These are phyloP conservation scores for Spicauda simplicius DNA, from an alignment of 2,888 invertebrate genomes.

Conservation along the genomic window DNA sequence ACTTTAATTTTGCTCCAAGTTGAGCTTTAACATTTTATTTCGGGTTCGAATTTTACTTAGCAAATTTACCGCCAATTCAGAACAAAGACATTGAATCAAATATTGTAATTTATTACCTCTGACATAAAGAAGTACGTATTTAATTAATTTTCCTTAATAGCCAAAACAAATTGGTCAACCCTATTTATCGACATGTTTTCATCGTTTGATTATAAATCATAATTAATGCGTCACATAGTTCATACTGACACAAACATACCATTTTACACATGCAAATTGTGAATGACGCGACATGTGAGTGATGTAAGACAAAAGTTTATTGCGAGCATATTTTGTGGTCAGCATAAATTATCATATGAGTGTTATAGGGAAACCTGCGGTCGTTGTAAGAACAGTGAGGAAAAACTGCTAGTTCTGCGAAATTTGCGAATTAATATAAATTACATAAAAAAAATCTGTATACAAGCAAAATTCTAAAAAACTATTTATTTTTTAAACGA, in stretches of 20 bases:
- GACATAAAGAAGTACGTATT: too few relatives aligned
- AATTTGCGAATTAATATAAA: neutral
- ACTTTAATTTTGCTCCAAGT: too few relatives aligned
- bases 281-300: conserved; percentile 11
- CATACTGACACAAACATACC: neutral
- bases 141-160: too few relatives aligned
- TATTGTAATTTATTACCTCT: too few relatives aligned
- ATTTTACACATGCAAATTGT: conserved; percentile 14
- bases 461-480: too few relatives aligned
- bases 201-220: neutral
- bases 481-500: too few relatives aligned
- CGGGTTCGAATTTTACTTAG: too few relatives aligned
- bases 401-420: neutral
- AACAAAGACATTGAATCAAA: too few relatives aligned
- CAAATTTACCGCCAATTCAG: too few relatives aligned
- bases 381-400: conserved; percentile 18
- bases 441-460: too few relatives aligned
- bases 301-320: conserved; percentile 20
- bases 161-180: neutral
- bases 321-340: conserved; percentile 12
- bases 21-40: too few relatives aligned
- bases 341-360: conserved; percentile 12
- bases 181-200: neutral
- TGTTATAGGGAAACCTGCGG: conserved; percentile 26
- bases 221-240: conserved; percentile 11